phyloP scores from a whole-genome alignment of 2,797 vertebrate species.

The Typhlichthys eigenmanni region DNA sequence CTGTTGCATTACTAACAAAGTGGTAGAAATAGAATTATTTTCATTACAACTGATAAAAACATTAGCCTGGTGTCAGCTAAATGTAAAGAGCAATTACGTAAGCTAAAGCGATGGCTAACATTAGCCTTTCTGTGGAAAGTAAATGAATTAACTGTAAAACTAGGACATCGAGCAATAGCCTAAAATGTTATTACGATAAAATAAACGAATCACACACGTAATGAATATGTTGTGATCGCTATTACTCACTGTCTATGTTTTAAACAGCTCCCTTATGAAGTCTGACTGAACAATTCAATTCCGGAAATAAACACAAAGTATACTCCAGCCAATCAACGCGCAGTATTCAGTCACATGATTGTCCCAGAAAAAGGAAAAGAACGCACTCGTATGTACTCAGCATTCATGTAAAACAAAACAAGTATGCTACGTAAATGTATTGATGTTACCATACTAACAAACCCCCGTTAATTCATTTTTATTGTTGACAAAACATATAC shows the following conservation, averaged over 20 bases:
- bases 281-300: slow-evolving; percentile 59
- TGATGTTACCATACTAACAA: background rate
- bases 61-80: background rate
- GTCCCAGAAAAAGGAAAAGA: background rate
- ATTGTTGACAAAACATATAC: slow-evolving; percentile 30
- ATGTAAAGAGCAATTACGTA: slow-evolving; percentile 48
- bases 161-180: background rate
- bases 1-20: too few relatives aligned
- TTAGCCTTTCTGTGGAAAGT: slow-evolving; percentile 20
- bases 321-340: slow-evolving; percentile 45
- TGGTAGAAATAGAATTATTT: too few relatives aligned
- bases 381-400: too few relatives aligned
- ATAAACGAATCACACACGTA: fast-evolving
- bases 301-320: slow-evolving; percentile 72
- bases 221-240: slow-evolving; percentile 29
- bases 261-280: slow-evolving; percentile 37
- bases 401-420: too few relatives aligned
- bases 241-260: slow-evolving; percentile 2
- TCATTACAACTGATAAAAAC: background rate
- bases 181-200: fast-evolving
- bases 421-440: too few relatives aligned
- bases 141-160: background rate
- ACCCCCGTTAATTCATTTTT: slow-evolving; percentile 41
- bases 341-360: slow-evolving; percentile 47
- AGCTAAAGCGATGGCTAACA: slow-evolving; percentile 41